These are phyloP conservation scores for Rhysida immarginata DNA, from an alignment of 1,140 invertebrate genomes.

Conservation along the genomic window DNA sequence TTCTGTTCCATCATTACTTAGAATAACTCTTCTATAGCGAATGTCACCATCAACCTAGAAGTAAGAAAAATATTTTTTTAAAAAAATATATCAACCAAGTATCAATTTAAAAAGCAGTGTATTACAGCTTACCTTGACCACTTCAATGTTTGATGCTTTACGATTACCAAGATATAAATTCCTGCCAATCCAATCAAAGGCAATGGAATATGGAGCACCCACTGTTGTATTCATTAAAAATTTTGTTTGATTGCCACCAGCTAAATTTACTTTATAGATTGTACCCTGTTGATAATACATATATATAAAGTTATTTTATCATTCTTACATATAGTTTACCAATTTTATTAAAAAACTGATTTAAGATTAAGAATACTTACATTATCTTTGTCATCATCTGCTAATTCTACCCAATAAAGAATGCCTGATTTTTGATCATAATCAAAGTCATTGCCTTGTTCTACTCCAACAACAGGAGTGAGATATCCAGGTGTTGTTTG, in stretches of 20 bases:
- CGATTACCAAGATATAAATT: conserved; percentile 90
- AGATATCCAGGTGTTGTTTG: conserved; percentile 54
- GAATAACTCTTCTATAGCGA: conserved; percentile 66
- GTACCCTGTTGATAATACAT: conserved; percentile 50
- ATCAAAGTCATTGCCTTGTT: conserved; percentile 75
- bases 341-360: too few relatives aligned
- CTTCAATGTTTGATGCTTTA: conserved; percentile 79
- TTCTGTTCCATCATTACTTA: conserved; percentile 77
- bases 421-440: conserved; percentile 70
- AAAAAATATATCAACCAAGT: too few relatives aligned
- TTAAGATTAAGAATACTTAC: conserved; percentile 19
- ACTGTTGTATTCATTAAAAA: conserved; percentile 65
- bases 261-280: conserved; percentile 64
- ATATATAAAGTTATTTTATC: not conserved
- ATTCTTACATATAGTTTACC: not conserved
- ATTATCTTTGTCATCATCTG: conserved; percentile 35
- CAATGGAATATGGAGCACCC: conserved; percentile 76
- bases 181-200: conserved; percentile 89
- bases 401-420: conserved; percentile 68
- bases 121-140: conserved; percentile 44
- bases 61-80: too few relatives aligned
- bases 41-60: conserved; percentile 54
- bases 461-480: conserved; percentile 77
- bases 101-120: too few relatives aligned
- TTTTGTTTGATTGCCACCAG: conserved; percentile 70